Evolutionary conservation across 2,888 invertebrate species (phyloP), one percentile per base, ranked within the genome.

Genomic region (Exocentrus adspersus): DNA sequence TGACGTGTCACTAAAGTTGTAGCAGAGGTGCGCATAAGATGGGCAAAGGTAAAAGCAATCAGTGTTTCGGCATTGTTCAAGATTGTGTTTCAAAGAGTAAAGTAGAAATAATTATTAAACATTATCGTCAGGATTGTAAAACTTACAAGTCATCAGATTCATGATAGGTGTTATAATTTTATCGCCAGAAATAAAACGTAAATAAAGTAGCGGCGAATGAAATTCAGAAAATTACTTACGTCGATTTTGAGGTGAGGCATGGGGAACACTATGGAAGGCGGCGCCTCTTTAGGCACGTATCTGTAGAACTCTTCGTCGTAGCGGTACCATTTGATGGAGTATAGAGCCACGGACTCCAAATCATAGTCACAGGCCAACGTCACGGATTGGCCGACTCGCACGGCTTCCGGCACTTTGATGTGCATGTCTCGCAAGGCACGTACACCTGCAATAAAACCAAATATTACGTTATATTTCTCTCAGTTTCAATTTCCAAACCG

Each of bases 291-390:
- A 17, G 86, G 86, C 48, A 86, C 84, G 75, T 79, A 86, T 68
- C 86, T 81, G 78, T 85, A 86, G 78, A 86, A 86, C 76, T 86
- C 86, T 58, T 83, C 82, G 65, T 83, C 84, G 67, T 84, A 83
- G 65, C 83, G 81, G 78, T 86, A 86, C 86, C 86, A 86, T 78
- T 86, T 86, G 75, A 86, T 85, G 54, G 85, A 84, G 78, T 86
- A 86, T 21, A 86, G 78, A 20, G 83, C 82, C 56, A 83, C 85
- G 52, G 84, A 82, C 72, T 86, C 86, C 75, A 86, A 77, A 76
- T 85, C 85, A 79, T 85, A 86, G 72, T 84, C 81, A 76, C 86
- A 86, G 46, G 82, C 76, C 68, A 86, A 78, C 57, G 82, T 82
- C 60, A 85, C 84, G 45, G 82, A 77, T 67, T 83, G 82, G 51